Conservation (phyloP, 2,113 vertebrate species). For the Mormyrus iriodes region DNA sequence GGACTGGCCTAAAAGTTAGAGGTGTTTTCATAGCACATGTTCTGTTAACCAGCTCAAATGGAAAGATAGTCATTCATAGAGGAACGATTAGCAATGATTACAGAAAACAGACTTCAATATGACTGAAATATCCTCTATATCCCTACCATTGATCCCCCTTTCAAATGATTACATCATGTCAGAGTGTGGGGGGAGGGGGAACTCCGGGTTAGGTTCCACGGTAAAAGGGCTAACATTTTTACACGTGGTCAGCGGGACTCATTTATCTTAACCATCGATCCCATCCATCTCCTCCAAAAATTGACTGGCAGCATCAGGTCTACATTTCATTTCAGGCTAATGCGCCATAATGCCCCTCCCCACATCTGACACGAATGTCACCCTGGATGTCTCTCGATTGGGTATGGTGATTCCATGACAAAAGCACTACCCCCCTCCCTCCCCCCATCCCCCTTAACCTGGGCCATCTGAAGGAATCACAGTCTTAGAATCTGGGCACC, state of each 20-base stretch:
- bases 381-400: not conserved
- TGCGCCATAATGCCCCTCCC: not conserved
- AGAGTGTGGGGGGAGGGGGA: not conserved
- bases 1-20: not conserved
- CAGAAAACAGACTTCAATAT: too few species aligned
- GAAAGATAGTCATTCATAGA: too few species aligned
- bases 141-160: not conserved
- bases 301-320: not conserved
- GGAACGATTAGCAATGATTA: too few species aligned
- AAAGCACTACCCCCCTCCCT: not conserved
- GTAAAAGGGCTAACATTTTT: not conserved
- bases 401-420: not conserved
- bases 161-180: not conserved
- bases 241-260: not conserved
- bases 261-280: constrained; percentile 5
- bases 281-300: not conserved
- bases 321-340: constrained; percentile 3
- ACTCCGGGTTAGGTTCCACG: not conserved
- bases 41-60: too few species aligned
- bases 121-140: not conserved
- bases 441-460: not conserved
- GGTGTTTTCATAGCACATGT: too few species aligned
- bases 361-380: not conserved
- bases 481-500: not conserved
- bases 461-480: not conserved